Evolutionary conservation across 2,113 vertebrate genomes (phyloP).

Genomic region (Corydoras maculifer): DNA sequence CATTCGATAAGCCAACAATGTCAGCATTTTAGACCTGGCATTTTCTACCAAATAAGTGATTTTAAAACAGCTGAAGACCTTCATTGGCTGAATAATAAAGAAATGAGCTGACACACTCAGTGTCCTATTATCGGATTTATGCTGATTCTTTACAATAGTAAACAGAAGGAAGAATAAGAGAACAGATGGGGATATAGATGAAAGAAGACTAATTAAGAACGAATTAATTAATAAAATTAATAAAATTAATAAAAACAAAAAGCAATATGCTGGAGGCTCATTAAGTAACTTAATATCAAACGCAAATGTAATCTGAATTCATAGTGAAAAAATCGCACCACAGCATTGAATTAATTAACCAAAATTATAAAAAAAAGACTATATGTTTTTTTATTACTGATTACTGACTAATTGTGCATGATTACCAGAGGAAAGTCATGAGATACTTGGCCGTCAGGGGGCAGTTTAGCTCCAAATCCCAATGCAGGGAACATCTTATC

Average conservation of each 20-base stretch:
- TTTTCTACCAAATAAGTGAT: background rate
- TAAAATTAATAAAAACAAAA: background rate
- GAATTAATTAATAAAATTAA: no score
- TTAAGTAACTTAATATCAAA: no score
- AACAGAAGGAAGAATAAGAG: background rate
- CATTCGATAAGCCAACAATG: background rate
- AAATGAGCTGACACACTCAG: conserved; percentile 12
- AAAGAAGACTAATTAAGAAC: conserved; percentile 54
- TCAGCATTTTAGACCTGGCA: background rate
- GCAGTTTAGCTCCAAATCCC: conserved; percentile 89
- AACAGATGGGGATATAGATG: background rate
- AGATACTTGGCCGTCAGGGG: conserved; percentile 83
- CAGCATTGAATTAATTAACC: no score
- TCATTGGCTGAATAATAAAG: conserved; percentile 12
- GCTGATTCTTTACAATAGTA: conserved; percentile 13
- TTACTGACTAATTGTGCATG: conserved; percentile 14
- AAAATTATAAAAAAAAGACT: no score
- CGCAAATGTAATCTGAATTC: no score
- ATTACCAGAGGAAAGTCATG: conserved; percentile 88
- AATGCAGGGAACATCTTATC: conserved; percentile 92
- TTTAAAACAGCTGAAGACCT: conserved; percentile 5
- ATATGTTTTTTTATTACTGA: background rate
- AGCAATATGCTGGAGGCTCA: conserved; percentile 3
- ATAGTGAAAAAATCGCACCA: no score
- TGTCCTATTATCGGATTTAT: conserved; percentile 16